Evolutionary conservation across 2,888 invertebrate species (phyloP).

Genomic region (Eudemis profundana): DNA sequence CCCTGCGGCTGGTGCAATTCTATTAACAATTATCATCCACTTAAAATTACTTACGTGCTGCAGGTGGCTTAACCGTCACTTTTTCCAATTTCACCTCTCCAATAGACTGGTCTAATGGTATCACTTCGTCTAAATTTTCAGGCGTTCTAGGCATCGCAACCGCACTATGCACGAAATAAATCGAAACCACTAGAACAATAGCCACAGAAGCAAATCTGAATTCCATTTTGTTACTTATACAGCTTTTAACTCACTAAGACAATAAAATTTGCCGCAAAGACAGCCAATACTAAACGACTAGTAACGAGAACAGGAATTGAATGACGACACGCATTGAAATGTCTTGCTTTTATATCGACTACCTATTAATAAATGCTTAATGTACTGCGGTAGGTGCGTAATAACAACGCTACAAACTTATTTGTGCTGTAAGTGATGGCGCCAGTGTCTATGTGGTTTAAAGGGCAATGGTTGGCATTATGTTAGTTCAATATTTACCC

Average conservation of each 20-base stretch:
- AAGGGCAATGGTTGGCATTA: background rate
- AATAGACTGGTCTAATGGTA: conserved; percentile 29
- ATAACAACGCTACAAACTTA: conserved; percentile 19
- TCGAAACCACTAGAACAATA: conserved; percentile 48
- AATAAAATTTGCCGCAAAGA: background rate
- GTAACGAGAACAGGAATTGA: conserved; percentile 8
- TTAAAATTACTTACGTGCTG: conserved; percentile 11
- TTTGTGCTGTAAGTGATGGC: conserved; percentile 8
- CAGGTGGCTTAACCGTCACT: background rate
- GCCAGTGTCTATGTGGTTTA: conserved; percentile 13
- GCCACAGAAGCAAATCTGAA: conserved; percentile 46
- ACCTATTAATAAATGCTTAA: conserved; percentile 18
- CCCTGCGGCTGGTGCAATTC: no score
- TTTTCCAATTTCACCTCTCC: conserved; percentile 7
- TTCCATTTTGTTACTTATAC: conserved; percentile 38
- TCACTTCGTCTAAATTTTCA: conserved; percentile 48
- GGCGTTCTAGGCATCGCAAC: conserved; percentile 55
- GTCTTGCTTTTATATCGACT: conserved; percentile 25
- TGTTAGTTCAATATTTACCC: conserved; percentile 18
- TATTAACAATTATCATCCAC: no score
- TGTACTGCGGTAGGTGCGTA: conserved; percentile 17
- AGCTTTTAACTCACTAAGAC: background rate
- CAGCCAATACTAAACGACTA: conserved; percentile 3
- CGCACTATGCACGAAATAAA: conserved; percentile 50
- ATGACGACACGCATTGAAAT: conserved; percentile 19